Conservation (phyloP, 2,888 invertebrate species). For the Lumbricus terrestris region DNA sequence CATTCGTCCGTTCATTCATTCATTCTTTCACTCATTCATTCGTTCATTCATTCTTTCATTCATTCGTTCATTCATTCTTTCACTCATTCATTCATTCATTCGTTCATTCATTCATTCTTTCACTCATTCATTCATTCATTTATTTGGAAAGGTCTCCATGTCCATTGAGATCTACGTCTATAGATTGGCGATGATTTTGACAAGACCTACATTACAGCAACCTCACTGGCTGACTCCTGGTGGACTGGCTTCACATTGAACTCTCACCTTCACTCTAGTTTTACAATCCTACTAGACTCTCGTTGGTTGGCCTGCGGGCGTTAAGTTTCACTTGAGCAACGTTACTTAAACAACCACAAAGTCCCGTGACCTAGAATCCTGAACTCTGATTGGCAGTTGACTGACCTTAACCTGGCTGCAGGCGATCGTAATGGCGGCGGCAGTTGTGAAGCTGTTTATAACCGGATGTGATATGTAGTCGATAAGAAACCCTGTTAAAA, state of each 20-base stretch:
- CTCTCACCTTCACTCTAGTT: no score
- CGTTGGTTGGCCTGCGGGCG: not conserved
- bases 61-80: no score
- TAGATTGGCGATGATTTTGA: not conserved
- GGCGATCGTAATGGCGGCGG: conserved; percentile 58
- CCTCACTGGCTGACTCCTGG: not conserved
- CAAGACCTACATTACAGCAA: not conserved
- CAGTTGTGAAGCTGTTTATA: conserved; percentile 59
- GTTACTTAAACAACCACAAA: not conserved
- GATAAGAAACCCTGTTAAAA: conserved; percentile 55
- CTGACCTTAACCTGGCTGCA: conserved; percentile 34
- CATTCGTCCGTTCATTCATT: no score
- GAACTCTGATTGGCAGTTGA: not conserved
- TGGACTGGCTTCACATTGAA: no score
- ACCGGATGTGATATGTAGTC: conserved; percentile 59
- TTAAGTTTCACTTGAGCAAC: not conserved
- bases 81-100: no score
- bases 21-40: no score
- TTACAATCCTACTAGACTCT: no score
- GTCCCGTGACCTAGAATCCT: not conserved
- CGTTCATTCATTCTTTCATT: no score
- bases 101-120: no score
- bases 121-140: no score
- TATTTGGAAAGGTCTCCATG: no score
- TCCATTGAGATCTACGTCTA: no score